Evolutionary conservation across 2,888 invertebrate species (phyloP), one percentile per base, ranked within the genome.

Genomic region (Perithous albicinctus): DNA sequence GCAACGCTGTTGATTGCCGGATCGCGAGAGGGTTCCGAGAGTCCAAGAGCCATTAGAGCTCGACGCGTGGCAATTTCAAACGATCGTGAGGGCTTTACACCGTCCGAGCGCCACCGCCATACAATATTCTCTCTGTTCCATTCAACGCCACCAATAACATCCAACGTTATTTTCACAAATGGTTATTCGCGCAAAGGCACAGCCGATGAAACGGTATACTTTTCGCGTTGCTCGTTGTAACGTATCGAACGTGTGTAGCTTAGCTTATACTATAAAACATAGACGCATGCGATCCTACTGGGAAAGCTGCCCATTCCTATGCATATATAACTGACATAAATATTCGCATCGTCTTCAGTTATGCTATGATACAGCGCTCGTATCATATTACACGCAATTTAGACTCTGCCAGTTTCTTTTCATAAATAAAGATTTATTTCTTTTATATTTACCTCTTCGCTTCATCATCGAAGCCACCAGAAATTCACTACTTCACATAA

Each of bases 41-140:
- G 56, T 56, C 56, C 56, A 29, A 12, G 26, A 59, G 59, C 56
- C 48, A 64, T 63, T 54, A 51, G 35, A 38, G 23, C 48, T 18
- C 72, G 72, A 63, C 77, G 77, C 72, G 59, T 78, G 77, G 77
- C 77, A 43, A 59, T 72, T 78, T 72, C 72, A 61, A 67, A 67
- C 70, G 70, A 69, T 59, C 6, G 18, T 18, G 46, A 73, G 74
- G 56, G 51, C 56, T 59, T 41, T n/a, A 56, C 56, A 70, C 56
- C 43, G 59, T 20, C 43, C 46, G 43, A 59, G 59, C 46, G 72
- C 43, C 72, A 46, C 59, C 35, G 38, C 18, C 10, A 38, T n/a
- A n/a, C 23, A 2, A 23, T 38, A 23, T 8, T 69, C 23, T 23
- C 5, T 69, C 23, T 23, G 20, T 8, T 15, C n/a, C 41, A 63